Evolutionary conservation across 2,113 vertebrate genomes (phyloP).

Genomic region (Alaudala cheleensis): DNA sequence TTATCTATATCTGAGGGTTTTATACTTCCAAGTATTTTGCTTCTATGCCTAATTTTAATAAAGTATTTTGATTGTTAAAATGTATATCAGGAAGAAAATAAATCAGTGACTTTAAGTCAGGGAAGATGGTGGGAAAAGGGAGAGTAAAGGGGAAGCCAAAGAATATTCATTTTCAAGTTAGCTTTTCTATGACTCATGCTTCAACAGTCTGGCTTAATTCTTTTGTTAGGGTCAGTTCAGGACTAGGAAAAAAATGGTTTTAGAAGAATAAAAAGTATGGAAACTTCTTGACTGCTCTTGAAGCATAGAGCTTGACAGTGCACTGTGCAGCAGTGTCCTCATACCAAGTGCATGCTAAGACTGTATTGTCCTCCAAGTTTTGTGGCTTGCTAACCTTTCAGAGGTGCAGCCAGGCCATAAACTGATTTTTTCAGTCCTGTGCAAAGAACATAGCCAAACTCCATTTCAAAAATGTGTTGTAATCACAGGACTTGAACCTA

Average conservation of each 20-base stretch:
- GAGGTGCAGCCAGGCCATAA: neutral
- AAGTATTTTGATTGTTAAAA: neutral
- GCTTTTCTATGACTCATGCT: neutral
- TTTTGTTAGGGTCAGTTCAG: neutral
- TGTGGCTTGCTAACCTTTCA: neutral
- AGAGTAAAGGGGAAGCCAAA: neutral
- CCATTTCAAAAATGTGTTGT: neutral
- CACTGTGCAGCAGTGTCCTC: neutral
- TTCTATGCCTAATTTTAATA: neutral
- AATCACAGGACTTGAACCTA: neutral
- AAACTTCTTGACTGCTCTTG: neutral
- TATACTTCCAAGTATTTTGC: neutral
- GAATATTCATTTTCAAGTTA: neutral
- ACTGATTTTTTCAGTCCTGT: neutral
- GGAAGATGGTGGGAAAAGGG: neutral
- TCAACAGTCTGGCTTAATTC: neutral
- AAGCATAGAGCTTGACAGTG: neutral
- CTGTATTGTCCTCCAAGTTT: neutral
- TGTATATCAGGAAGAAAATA: neutral
- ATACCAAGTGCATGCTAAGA: rapidly evolving
- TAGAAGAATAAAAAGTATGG: neutral
- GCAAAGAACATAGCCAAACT: neutral
- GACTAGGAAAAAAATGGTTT: neutral
- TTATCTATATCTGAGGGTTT: neutral
- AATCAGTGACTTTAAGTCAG: neutral